Conservation (phyloP, 2,888 invertebrate genomes). For the Scaptomyza flava region DNA sequence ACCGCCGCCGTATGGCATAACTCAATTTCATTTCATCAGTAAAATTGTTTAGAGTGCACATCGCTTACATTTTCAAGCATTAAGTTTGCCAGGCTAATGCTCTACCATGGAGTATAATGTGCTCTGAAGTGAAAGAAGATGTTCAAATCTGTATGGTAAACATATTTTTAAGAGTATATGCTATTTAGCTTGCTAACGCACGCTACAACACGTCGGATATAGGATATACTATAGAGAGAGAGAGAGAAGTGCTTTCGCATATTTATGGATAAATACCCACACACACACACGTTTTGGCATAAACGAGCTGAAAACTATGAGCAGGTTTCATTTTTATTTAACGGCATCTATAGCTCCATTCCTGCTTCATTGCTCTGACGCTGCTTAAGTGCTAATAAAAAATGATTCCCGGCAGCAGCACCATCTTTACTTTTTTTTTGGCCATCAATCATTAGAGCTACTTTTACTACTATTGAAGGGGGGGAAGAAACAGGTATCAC, state of each 20-base stretch:
- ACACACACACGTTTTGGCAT: background rate
- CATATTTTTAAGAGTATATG: background rate
- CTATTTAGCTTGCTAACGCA: background rate
- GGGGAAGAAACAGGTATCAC: background rate
- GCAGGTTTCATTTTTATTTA: constrained; percentile 51
- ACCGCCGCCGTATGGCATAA: constrained; percentile 45
- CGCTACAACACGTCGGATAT: constrained; percentile 54
- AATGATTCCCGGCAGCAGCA: constrained; percentile 54
- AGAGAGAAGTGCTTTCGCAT: constrained; percentile 29
- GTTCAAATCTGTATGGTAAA: no score
- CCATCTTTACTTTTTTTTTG: constrained; percentile 3
- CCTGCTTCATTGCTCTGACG: constrained; percentile 12
- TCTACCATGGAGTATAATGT: background rate
- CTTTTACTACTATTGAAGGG: background rate
- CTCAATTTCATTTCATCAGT: constrained; percentile 78
- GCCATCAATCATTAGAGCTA: constrained; percentile 59
- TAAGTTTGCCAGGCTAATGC: constrained; percentile 64
- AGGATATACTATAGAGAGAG: constrained; percentile 4
- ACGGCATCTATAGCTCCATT: constrained; percentile 56
- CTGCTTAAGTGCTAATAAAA: constrained; percentile 63
- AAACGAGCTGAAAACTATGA: constrained; percentile 50
- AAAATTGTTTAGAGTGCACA: constrained; percentile 72
- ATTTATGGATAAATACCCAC: constrained; percentile 10
- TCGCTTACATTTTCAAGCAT: constrained; percentile 74
- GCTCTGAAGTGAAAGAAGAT: no score